Evolutionary conservation across 2,797 vertebrate species (phyloP).

Genomic region (Crocodylus rhombifer): DNA sequence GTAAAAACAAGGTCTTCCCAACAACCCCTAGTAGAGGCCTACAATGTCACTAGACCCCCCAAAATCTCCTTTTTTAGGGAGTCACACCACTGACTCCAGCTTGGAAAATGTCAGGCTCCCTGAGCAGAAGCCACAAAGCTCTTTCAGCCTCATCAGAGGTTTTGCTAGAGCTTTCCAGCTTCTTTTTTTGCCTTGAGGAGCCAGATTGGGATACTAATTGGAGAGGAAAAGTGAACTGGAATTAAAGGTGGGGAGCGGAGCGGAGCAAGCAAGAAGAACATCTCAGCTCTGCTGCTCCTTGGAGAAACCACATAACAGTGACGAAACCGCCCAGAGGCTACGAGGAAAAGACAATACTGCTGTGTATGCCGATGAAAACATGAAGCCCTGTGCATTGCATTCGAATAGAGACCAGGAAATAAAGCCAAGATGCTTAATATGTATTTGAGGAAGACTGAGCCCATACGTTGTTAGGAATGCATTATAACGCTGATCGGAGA

Average conservation of each 20-base stretch:
- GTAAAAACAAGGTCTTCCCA: slow-evolving; percentile 38
- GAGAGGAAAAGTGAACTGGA: slow-evolving; percentile 66
- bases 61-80: slow-evolving; percentile 67
- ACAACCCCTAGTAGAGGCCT: slow-evolving; percentile 41
- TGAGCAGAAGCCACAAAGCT: slow-evolving; percentile 3
- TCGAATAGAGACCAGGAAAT: slow-evolving; percentile 68
- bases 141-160: slow-evolving; percentile 3
- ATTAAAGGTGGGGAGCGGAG: background rate
- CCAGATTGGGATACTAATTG: slow-evolving; percentile 61
- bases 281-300: slow-evolving; percentile 47
- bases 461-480: no score
- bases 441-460: slow-evolving; percentile 59
- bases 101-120: slow-evolving; percentile 54
- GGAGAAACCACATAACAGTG: slow-evolving; percentile 46
- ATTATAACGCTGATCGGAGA: background rate
- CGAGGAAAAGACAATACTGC: slow-evolving; percentile 62
- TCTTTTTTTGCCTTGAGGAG: slow-evolving; percentile 37
- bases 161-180: slow-evolving; percentile 43
- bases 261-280: slow-evolving; percentile 41
- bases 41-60: slow-evolving; percentile 1
- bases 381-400: slow-evolving; percentile 61
- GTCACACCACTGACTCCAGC: slow-evolving; percentile 43
- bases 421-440: slow-evolving; percentile 71
- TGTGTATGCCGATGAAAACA: slow-evolving; percentile 71
- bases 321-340: slow-evolving; percentile 66